Conservation (phyloP, 53 echinoderm and acorn worm species). For the Holothuria leucospilota region DNA sequence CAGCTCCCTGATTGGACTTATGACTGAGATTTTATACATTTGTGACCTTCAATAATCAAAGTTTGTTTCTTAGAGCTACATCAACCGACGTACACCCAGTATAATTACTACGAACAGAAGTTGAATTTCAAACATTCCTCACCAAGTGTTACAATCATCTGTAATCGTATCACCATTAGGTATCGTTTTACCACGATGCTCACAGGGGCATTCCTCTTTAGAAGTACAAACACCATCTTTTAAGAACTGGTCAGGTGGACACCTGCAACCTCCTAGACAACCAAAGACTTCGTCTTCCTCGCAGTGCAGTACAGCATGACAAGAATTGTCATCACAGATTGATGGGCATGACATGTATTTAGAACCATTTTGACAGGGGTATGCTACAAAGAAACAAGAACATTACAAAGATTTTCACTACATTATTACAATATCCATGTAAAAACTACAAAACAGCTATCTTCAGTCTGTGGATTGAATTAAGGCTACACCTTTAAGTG, state of each 20-base stretch:
- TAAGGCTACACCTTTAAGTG: too few relatives aligned
- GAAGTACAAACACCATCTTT: slow-evolving; percentile 74
- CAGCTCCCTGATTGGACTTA: too few relatives aligned
- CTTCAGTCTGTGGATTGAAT: too few relatives aligned
- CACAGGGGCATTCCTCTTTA: slow-evolving; percentile 79
- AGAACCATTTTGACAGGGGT: slow-evolving; percentile 62
- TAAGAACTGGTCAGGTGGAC: slow-evolving; percentile 66
- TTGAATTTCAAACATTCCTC: neutral
- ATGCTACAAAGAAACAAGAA: slow-evolving; percentile 43
- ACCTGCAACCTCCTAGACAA: slow-evolving; percentile 82
- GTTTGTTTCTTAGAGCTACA: too few relatives aligned
- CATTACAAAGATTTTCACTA: too few relatives aligned
- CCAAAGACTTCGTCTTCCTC: slow-evolving; percentile 64
- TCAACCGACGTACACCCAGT: too few relatives aligned
- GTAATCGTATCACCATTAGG: slow-evolving; percentile 7
- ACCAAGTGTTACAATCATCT: slow-evolving; percentile 82
- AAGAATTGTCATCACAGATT: slow-evolving; percentile 67
- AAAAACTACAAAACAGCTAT: too few relatives aligned
- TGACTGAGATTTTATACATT: too few relatives aligned
- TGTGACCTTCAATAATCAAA: too few relatives aligned
- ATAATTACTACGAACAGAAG: too few relatives aligned
- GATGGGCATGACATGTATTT: slow-evolving; percentile 75
- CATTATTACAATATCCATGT: too few relatives aligned
- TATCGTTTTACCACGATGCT: too few relatives aligned
- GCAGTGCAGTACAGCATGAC: slow-evolving; percentile 60